Base-by-base conservation (phyloP, 2,797 vertebrate genomes). In the Sparus aurata region DNA sequence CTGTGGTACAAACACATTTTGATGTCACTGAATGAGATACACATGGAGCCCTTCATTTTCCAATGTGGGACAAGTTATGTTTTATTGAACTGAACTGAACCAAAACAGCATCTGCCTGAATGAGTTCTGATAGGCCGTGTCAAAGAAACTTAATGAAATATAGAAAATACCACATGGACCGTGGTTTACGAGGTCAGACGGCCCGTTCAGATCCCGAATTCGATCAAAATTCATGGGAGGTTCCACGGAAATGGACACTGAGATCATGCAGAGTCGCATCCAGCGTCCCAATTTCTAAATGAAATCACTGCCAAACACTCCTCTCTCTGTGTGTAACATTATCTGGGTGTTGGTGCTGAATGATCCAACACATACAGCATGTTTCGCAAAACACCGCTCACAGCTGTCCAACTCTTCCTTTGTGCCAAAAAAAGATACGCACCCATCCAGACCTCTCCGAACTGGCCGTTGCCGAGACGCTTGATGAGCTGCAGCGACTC, bases 381-480 rank as follows among this genome's bases (percentile, higher is more conserved):
- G 85, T 85, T 86, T 70, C 22, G 5, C 78, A 86, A 85, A 50
- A 12, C 49, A 45, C 12, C 3, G 45, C 58, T 66, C 61, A 71
- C 87, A 89, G 85, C 80, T 87, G 87, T 89, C 62, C 65, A 79
- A 22, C 27, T 57, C 30, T 12, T 30, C 1, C 8, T 15, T 16
- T 9, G 6, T 38, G 77, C 80, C 79, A 87, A 68, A 63, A 43
- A 66, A 45, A 4, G 46, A 75, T 79, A 96, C 98, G 91, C 96
- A 99, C 98, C 98, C 98, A 99, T 99, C 98, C 98, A 99, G 95
- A 99, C 98, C 95, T 99, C 98, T 94, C 98, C 98, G 80, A 99
- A 99, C 97, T 99, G 98, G 91, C 98, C 98, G 88, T 99, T 99
- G 91, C 98, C 98, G 90, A 99, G 96, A 91, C 98, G 98, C 93